Percentiles rank a stretch among this genome's conserved stretches.
These are phyloP conservation scores for Amiota communis DNA, from an alignment of 2,888 invertebrate species.

Conservation along the genomic window DNA sequence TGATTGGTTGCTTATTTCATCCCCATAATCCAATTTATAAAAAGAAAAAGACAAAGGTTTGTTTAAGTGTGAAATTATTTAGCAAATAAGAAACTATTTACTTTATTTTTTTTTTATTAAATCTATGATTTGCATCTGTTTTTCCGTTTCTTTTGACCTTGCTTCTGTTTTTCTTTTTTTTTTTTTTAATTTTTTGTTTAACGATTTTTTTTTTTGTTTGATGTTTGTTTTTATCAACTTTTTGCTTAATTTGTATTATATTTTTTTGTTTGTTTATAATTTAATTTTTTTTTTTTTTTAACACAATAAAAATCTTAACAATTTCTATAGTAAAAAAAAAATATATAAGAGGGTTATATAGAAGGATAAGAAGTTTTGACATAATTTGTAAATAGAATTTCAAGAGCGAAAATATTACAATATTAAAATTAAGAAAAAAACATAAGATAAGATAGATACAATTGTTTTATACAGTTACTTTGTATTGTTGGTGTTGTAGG, in stretches of 20 bases:
- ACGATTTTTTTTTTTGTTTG: conserved; percentile 51
- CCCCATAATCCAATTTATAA: no score
- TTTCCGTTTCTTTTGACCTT: conserved; percentile 36
- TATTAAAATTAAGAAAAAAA: conserved; percentile 57
- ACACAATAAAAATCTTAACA: conserved; percentile 55
- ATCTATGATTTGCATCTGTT: conserved; percentile 45
- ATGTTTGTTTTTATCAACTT: conserved; percentile 31
- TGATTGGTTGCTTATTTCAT: no score
- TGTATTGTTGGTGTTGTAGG: background rate
- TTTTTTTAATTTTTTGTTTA: conserved; percentile 54
- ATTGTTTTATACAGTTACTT: background rate
- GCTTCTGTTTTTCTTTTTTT: conserved; percentile 56
- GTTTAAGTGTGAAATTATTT: conserved; percentile 60
- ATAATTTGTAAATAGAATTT: conserved; percentile 47
- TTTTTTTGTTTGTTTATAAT: background rate
- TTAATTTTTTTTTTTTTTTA: conserved; percentile 50
- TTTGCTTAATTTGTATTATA: conserved; percentile 29
- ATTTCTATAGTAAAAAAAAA: conserved; percentile 37
- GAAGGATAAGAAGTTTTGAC: background rate
- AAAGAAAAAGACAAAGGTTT: background rate
- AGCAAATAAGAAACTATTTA: conserved; percentile 68
- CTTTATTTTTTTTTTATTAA: conserved; percentile 53
- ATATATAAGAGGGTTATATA: conserved; percentile 35
- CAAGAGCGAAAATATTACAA: conserved; percentile 57
- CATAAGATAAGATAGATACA: conserved; percentile 30